phyloP scores from a whole-genome alignment of 23 tunicate species.

The Diplosoma virens region DNA sequence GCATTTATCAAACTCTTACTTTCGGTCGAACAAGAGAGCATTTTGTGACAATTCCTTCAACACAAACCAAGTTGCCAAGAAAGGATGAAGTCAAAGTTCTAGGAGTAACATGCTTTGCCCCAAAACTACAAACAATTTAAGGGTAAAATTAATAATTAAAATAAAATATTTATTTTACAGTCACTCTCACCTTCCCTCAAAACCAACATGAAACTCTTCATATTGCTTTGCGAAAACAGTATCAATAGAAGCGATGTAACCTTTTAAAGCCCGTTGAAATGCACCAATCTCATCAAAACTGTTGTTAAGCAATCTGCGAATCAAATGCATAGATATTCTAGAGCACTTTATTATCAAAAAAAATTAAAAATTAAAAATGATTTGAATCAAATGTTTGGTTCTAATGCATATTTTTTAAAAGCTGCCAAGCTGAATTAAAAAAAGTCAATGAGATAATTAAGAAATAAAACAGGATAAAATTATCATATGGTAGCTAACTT shows the following conservation, averaged over 20 bases:
- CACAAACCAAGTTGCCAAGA: conserved; percentile 81
- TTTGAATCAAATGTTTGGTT: too few relatives aligned
- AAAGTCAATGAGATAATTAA: too few relatives aligned
- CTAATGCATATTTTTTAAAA: too few relatives aligned
- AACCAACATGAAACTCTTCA: conserved; percentile 94
- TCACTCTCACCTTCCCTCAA: conserved; percentile 75
- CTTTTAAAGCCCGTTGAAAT: conserved; percentile 86
- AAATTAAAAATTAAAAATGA: too few relatives aligned
- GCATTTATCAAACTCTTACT: too few relatives aligned
- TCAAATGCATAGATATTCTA: neutral
- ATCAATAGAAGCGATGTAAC: conserved; percentile 73
- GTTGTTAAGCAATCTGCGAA: conserved; percentile 40
- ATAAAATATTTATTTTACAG: neutral
- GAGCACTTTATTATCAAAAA: too few relatives aligned
- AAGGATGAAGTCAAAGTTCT: conserved; percentile 71
- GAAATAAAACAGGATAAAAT: too few relatives aligned
- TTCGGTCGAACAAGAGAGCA: conserved; percentile 91
- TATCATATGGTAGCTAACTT: too few relatives aligned
- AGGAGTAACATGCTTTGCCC: conserved; percentile 95
- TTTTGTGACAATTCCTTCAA: conserved; percentile 97
- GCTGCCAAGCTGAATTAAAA: too few relatives aligned
- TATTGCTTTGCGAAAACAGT: conserved; percentile 70
- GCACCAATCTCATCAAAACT: conserved; percentile 87
- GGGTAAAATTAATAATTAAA: neutral
- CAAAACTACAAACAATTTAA: conserved; percentile 48